Percentiles rank a stretch among this genome's conserved stretches.
These are phyloP conservation scores for Tiliacea aurago DNA, from an alignment of 2,888 invertebrate species.

Conservation along the genomic window DNA sequence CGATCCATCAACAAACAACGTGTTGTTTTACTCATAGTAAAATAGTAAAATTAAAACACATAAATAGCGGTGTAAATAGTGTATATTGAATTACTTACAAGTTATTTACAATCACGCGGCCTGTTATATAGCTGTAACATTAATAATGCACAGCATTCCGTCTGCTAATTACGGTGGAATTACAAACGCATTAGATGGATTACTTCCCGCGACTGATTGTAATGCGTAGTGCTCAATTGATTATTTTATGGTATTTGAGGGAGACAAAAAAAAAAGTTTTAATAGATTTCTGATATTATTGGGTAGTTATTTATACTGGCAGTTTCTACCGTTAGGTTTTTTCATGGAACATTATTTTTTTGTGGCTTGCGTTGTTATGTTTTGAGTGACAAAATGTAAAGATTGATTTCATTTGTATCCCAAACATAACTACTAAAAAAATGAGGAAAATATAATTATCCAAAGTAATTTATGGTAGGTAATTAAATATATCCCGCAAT, in stretches of 20 bases:
- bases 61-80: background rate
- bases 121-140: conserved; percentile 9
- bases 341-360: background rate
- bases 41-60: background rate
- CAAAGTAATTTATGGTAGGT: too few species aligned
- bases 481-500: background rate
- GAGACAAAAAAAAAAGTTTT: too few species aligned
- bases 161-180: conserved; percentile 33
- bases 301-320: too few species aligned
- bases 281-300: too few species aligned
- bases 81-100: conserved; percentile 12
- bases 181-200: conserved; percentile 42
- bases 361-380: background rate
- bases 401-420: too few species aligned
- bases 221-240: background rate
- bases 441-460: background rate
- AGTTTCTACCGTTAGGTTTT: too few species aligned
- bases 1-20: background rate
- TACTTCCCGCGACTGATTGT: background rate
- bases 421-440: background rate
- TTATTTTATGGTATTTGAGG: background rate
- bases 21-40: background rate
- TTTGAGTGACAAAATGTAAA: too few species aligned
- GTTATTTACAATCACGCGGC: conserved; percentile 2
- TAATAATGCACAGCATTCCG: conserved; percentile 31